A percentile compares a stretch with the other conserved stretches of the same genome.
These are phyloP conservation scores for Hydrozoanthus tunicans DNA, from an alignment of 64 coral and sea anemone genomes.

Conservation along the genomic window DNA sequence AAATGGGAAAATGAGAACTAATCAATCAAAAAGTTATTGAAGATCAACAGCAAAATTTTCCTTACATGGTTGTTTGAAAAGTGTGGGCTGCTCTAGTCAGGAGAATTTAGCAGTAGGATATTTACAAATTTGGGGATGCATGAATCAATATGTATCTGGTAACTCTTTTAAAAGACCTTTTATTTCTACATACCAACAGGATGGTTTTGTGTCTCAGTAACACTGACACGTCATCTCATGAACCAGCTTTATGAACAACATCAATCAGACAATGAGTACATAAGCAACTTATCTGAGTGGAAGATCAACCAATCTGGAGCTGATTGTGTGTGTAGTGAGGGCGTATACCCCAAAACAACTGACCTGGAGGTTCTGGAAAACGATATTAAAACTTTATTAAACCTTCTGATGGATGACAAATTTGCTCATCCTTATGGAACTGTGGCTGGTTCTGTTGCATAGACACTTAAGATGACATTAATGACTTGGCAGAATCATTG, in stretches of 20 bases:
- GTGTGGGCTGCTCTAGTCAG: too few species aligned
- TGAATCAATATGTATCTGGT: too few species aligned
- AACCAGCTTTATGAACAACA: neutral
- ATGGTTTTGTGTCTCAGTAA: conserved; percentile 50
- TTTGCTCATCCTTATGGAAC: conserved; percentile 74
- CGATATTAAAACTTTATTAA: conserved; percentile 50
- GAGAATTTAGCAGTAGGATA: too few species aligned
- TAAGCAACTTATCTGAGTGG: neutral
- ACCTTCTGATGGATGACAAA: conserved; percentile 61
- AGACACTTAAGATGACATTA: neutral
- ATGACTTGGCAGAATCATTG: too few species aligned
- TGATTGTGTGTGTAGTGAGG: neutral
- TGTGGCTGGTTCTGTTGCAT: conserved; percentile 65
- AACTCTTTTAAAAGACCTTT: neutral
- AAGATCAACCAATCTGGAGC: conserved; percentile 2
- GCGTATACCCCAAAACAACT: neutral
- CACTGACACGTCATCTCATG: neutral
- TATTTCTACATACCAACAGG: neutral
- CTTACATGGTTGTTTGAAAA: too few species aligned
- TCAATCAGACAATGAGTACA: neutral
- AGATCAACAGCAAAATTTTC: too few species aligned
- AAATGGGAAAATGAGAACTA: too few species aligned
- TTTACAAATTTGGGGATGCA: too few species aligned
- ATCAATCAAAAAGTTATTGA: too few species aligned
- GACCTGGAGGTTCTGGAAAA: conserved; percentile 56